phyloP scores from a whole-genome alignment of 2,888 invertebrate species.

The Limnephilus rhombicus region DNA sequence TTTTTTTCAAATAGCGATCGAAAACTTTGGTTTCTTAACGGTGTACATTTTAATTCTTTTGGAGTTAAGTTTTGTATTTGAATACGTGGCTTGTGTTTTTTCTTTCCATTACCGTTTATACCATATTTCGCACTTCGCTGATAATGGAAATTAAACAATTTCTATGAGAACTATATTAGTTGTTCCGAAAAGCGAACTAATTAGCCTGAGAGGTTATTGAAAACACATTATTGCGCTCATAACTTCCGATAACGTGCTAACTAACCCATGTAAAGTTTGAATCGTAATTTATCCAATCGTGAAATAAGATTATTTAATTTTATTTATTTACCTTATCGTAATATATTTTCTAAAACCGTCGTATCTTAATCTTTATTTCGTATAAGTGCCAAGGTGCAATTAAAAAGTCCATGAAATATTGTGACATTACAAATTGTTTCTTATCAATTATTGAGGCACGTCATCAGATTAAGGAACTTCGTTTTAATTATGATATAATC shows the following conservation, averaged over 20 bases:
- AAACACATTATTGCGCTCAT: neutral
- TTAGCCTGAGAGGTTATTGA: no score
- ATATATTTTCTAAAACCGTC: neutral
- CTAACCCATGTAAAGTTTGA: neutral
- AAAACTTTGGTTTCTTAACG: no score
- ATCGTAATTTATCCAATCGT: neutral
- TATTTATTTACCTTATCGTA: neutral
- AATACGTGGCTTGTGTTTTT: no score
- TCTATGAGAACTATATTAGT: no score
- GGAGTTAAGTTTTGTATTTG: no score
- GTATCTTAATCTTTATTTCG: neutral
- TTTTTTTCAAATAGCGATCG: no score
- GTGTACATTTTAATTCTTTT: no score
- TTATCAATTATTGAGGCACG: neutral
- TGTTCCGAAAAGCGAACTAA: no score
- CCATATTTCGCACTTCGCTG: no score
- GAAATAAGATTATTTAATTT: neutral
- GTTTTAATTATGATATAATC: neutral
- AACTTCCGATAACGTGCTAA: neutral
- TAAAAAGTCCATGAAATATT: neutral
- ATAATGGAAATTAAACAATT: no score
- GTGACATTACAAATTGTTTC: neutral
- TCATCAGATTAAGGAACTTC: neutral
- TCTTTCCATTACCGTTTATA: no score
- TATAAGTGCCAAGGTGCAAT: neutral